phyloP scores from a whole-genome alignment of 2,888 invertebrate genomes.

The Rhopalosiphum nymphaeae region DNA sequence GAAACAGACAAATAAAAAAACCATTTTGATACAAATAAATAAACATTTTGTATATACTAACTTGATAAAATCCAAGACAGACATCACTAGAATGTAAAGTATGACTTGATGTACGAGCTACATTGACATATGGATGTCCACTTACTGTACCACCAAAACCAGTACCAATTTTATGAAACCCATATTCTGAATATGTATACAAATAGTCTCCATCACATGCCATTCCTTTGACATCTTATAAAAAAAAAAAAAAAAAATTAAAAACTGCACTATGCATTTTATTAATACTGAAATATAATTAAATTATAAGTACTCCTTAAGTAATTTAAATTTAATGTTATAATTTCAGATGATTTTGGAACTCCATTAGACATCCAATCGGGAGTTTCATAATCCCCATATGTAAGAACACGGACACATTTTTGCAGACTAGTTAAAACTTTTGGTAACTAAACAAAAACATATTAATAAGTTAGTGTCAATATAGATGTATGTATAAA shows the following conservation, averaged over 20 bases:
- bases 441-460: slow-evolving; percentile 79
- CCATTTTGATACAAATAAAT: not conserved
- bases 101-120: slow-evolving; percentile 76
- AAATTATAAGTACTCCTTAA: slow-evolving; percentile 38
- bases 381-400: slow-evolving; percentile 71
- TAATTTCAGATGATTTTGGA: slow-evolving; percentile 72
- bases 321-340: slow-evolving; percentile 72
- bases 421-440: slow-evolving; percentile 88
- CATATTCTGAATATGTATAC: slow-evolving; percentile 87
- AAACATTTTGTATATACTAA: not conserved
- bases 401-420: slow-evolving; percentile 76
- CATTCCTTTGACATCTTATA: slow-evolving; percentile 74
- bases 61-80: slow-evolving; percentile 62
- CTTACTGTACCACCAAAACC: slow-evolving; percentile 93
- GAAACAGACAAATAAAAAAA: slow-evolving; percentile 21
- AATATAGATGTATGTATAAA: slow-evolving; percentile 20
- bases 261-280: slow-evolving; percentile 69
- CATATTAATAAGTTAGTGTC: slow-evolving; percentile 21
- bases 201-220: slow-evolving; percentile 92
- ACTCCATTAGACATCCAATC: slow-evolving; percentile 92
- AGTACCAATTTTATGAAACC: slow-evolving; percentile 92
- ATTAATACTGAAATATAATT: not conserved
- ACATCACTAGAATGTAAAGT: slow-evolving; percentile 70
- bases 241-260: slow-evolving; percentile 74
- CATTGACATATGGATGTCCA: slow-evolving; percentile 88